Conservation (phyloP, 2,797 vertebrate genomes). For the Spatula clypeata region DNA sequence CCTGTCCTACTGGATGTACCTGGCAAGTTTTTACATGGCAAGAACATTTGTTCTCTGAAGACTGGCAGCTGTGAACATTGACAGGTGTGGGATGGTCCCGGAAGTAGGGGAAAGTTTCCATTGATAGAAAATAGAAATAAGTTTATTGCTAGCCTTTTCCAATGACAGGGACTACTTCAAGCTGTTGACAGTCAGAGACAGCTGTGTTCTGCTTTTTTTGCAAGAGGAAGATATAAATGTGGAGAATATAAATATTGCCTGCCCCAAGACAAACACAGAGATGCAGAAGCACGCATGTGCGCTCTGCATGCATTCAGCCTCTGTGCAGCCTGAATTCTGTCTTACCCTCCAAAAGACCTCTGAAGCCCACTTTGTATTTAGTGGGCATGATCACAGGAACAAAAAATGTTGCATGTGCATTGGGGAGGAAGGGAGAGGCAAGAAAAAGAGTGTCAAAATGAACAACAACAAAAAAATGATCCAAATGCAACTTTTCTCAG, state of each 20-base stretch:
- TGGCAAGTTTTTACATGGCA: neutral
- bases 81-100: neutral
- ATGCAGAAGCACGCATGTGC: rapidly evolving
- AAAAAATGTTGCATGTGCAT: rapidly evolving
- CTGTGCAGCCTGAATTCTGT: rapidly evolving
- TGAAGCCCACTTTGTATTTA: neutral
- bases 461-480: neutral
- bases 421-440: neutral
- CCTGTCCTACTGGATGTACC: neutral
- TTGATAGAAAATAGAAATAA: neutral
- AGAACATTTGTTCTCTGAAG: neutral
- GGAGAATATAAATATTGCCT: neutral
- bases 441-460: neutral
- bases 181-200: neutral
- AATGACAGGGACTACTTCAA: neutral
- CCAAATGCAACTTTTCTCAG: neutral
- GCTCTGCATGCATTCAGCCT: neutral
- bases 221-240: neutral
- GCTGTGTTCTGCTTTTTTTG: neutral
- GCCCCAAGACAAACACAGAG: neutral
- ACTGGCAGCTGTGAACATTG: neutral
- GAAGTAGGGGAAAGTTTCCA: neutral
- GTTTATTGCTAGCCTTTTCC: neutral
- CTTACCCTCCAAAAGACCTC: neutral
- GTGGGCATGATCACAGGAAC: neutral